Conservation (phyloP, 2,113 vertebrate species). For the Ceuthmochares aereus region DNA sequence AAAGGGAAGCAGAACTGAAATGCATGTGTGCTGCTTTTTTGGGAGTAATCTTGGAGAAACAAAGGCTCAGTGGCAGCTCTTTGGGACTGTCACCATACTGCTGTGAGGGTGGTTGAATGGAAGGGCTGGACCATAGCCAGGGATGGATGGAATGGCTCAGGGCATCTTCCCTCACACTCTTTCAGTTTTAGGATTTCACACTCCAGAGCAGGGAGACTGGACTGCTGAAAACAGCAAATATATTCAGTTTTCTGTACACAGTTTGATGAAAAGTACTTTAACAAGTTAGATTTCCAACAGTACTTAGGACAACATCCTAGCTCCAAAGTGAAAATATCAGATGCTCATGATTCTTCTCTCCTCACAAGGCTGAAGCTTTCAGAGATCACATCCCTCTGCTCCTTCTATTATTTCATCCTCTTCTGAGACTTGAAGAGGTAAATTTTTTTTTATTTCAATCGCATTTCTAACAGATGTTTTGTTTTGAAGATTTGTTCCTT, state of each 20-base stretch:
- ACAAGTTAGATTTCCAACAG: neutral
- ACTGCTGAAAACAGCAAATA: neutral
- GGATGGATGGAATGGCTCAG: accelerated
- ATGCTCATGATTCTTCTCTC: neutral
- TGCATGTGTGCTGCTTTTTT: neutral
- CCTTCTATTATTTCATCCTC: neutral
- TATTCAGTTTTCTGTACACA: neutral
- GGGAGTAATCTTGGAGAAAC: neutral
- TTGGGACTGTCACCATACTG: accelerated
- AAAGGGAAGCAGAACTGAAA: neutral
- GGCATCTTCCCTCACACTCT: accelerated
- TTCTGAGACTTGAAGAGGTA: neutral
- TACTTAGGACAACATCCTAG: neutral
- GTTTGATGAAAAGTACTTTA: neutral
- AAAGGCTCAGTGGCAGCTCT: neutral
- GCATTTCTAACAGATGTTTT: neutral
- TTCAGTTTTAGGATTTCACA: neutral
- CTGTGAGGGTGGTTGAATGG: neutral
- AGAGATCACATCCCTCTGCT: neutral
- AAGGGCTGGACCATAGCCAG: neutral
- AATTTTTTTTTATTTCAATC: neutral
- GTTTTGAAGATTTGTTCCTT: neutral
- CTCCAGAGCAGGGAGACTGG: neutral
- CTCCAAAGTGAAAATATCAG: neutral
- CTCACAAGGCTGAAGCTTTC: neutral